These are phyloP conservation scores for Botia kubotai DNA, from an alignment of 2,797 vertebrate genomes.

Conservation along the genomic window DNA sequence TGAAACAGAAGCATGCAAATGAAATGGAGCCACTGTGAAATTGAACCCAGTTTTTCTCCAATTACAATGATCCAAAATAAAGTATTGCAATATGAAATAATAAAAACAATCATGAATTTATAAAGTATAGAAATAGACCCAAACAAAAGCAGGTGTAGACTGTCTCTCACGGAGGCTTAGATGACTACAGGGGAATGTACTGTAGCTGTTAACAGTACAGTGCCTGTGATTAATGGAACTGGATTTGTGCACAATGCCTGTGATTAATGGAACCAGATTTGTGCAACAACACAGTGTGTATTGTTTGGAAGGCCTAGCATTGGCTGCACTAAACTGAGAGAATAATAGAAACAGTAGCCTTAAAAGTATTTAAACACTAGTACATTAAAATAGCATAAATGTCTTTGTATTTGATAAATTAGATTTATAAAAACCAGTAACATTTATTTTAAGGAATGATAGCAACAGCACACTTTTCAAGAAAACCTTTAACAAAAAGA, in stretches of 20 bases:
- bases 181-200: too few species aligned
- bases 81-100: slow-evolving; percentile 18
- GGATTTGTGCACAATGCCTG: not conserved
- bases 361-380: not conserved
- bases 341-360: not conserved
- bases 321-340: slow-evolving; percentile 4
- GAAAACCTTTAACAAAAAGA: too few species aligned
- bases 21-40: slow-evolving; percentile 9
- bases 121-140: slow-evolving; percentile 23
- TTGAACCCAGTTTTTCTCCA: slow-evolving; percentile 28
- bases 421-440: too few species aligned
- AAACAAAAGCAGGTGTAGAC: slow-evolving; percentile 18
- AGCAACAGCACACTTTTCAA: too few species aligned
- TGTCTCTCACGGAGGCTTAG: not conserved
- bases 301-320: slow-evolving; percentile 27
- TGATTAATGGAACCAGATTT: slow-evolving; percentile 43
- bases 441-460: too few species aligned
- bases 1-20: too few species aligned
- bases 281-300: not conserved
- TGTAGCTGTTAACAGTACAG: slow-evolving; percentile 18
- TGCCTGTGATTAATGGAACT: too few species aligned
- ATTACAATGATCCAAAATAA: not conserved
- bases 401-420: not conserved
- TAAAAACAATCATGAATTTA: slow-evolving; percentile 17
- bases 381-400: not conserved